Conservation (phyloP, 2,888 invertebrate genomes). For the Stenotaenia linearis region DNA sequence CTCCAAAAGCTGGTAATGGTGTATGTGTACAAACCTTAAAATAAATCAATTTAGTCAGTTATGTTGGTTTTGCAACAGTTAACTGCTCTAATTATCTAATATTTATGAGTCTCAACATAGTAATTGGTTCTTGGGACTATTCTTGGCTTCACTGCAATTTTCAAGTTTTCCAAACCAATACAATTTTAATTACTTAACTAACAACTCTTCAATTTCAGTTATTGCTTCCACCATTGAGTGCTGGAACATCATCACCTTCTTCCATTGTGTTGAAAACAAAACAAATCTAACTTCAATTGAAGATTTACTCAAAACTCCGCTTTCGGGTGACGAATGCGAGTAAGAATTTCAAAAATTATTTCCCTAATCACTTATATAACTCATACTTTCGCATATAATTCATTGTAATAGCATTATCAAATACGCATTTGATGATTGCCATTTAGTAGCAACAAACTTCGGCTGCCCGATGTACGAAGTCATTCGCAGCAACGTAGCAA, state of each 20-base stretch:
- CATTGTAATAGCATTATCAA: neutral
- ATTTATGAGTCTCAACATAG: too few relatives aligned
- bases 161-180: too few relatives aligned
- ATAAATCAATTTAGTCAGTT: too few relatives aligned
- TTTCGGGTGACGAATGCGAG: constrained; percentile 35
- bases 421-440: neutral
- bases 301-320: constrained; percentile 34
- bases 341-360: constrained; percentile 4
- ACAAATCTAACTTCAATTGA: constrained; percentile 32
- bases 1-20: too few relatives aligned
- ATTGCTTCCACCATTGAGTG: constrained; percentile 19
- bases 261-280: constrained; percentile 34
- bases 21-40: too few relatives aligned
- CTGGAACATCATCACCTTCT: constrained; percentile 31
- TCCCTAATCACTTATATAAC: neutral
- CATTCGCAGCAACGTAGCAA: neutral
- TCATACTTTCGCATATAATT: neutral
- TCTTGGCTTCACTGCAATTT: too few relatives aligned
- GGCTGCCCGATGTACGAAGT: neutral
- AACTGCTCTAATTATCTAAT: too few relatives aligned
- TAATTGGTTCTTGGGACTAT: too few relatives aligned
- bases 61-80: too few relatives aligned
- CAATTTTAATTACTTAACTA: too few relatives aligned
- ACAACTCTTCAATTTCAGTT: neutral
- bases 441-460: neutral